Base-by-base conservation (phyloP, 2,113 vertebrate species). In the Nycticryphes semicollaris region DNA sequence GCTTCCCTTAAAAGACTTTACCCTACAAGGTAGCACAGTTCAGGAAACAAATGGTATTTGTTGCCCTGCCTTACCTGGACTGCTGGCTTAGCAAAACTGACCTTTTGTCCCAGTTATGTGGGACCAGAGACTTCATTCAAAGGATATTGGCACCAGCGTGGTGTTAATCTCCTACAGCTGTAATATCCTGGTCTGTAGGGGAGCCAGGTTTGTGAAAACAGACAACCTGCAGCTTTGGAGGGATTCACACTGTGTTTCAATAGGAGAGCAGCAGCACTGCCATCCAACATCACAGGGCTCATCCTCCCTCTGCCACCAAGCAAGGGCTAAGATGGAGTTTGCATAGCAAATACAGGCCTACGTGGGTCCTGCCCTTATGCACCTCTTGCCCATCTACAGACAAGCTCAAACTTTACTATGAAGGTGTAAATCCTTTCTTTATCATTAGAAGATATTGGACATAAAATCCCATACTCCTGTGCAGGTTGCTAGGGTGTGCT, bases 401-500 rank as follows among this genome's bases (percentile, higher is more conserved):
- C 10, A 4, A 27, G 47, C 75, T 74, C 59, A 35, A 33, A 30
- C 37, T 88, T 35, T 3, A 5, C 33, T 10, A 1, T 23, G 59
- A 33, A 72, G 21, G 56, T 70, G 16, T 72, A 47, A 86, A 47
- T 74, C 16, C 67, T 60, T 90, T 45, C 57, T 67, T 70, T 48
- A 28, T 37, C 16, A 17, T 10, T 53, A 68, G 37, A 47, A 74
- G 41, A 9, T 63, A 43, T 1, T 8, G 8, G 50, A 18, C n/a
- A 15, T 43, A 33, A 77, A 73, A 66, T 35, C 31, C 62, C 79
- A 43, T 56, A 39, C 33, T 80, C 14, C 20, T 24, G 9, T 2
- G 1, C 2, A 43, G n/a, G 16, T 22, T 0, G 0, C 41, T 74
- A 7, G 27, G 75, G 23, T 45, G 72, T 35, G 11, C 35, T 62